phyloP scores from a whole-genome alignment of 1,140 invertebrate genomes.

The Zaprionus nigranus region DNA sequence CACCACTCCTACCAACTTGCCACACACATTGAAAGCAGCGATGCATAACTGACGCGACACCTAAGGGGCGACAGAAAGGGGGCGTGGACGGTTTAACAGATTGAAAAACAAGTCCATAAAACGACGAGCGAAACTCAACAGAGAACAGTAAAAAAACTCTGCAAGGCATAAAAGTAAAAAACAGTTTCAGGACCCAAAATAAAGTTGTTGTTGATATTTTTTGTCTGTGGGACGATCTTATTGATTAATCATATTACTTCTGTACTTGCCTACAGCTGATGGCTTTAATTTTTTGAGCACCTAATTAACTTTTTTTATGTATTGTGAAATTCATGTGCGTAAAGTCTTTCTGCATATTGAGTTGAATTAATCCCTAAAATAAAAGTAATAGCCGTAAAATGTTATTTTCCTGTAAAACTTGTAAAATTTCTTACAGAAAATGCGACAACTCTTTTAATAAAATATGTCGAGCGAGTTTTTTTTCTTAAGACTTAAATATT shows the following conservation, averaged over 20 bases:
- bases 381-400: no score
- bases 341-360: background rate
- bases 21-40: slow-evolving; percentile 52
- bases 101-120: slow-evolving; percentile 62
- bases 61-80: slow-evolving; percentile 31
- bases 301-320: background rate
- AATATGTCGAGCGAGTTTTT: no score
- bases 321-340: background rate
- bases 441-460: no score
- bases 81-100: slow-evolving; percentile 54
- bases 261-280: background rate
- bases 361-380: no score
- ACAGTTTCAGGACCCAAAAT: background rate
- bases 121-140: slow-evolving; percentile 19
- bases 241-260: slow-evolving; percentile 3
- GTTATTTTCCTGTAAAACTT: no score
- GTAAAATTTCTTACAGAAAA: no score
- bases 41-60: slow-evolving; percentile 63
- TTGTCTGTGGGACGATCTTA: background rate
- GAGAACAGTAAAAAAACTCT: slow-evolving; percentile 4
- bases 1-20: slow-evolving; percentile 16
- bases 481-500: background rate
- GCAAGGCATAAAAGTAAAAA: slow-evolving; percentile 9
- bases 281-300: background rate
- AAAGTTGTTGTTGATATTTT: background rate